A percentile compares a stretch with the other conserved stretches of the same genome.
These are phyloP conservation scores for Exephanes ischioxanthus DNA, from an alignment of 2,888 invertebrate species.

Conservation along the genomic window DNA sequence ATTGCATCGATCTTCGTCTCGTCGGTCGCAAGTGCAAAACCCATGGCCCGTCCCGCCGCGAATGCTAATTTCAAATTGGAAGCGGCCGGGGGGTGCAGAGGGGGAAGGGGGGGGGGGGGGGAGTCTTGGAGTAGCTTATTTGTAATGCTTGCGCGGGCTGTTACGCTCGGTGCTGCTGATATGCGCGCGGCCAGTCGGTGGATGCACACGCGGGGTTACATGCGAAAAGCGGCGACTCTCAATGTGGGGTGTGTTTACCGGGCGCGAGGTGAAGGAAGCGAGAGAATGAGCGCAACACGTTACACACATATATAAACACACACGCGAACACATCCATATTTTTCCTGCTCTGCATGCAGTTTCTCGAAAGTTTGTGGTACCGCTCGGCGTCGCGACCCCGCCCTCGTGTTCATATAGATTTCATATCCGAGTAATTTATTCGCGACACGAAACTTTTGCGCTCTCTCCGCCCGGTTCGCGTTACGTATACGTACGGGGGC, in stretches of 20 bases:
- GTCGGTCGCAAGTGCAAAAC: neutral
- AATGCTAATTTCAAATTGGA: slow-evolving; percentile 60
- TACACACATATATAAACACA: neutral
- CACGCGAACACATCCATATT: slow-evolving; percentile 28
- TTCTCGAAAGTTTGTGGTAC: slow-evolving; percentile 59
- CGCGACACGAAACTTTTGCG: slow-evolving; percentile 66
- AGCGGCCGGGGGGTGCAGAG: neutral
- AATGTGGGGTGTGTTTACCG: slow-evolving; percentile 45
- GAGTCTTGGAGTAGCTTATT: slow-evolving; percentile 11
- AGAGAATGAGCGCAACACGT: slow-evolving; percentile 49
- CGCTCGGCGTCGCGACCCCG: slow-evolving; percentile 26
- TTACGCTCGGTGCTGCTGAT: slow-evolving; percentile 35
- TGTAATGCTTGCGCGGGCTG: slow-evolving; percentile 47
- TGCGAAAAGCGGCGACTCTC: slow-evolving; percentile 47
- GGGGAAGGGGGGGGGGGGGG: neutral
- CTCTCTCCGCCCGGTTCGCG: slow-evolving; percentile 29
- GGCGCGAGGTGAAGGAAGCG: slow-evolving; percentile 24
- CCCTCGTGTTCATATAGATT: slow-evolving; percentile 63
- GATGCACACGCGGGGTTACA: slow-evolving; percentile 57
- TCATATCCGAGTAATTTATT: slow-evolving; percentile 68
- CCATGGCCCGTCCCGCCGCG: neutral
- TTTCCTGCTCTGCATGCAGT: slow-evolving; percentile 50
- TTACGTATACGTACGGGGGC: slow-evolving; percentile 15
- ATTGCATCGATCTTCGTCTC: slow-evolving; percentile 18
- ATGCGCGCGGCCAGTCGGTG: slow-evolving; percentile 33